Evolutionary conservation across 2,797 vertebrate species (phyloP).

Genomic region (Microctenopoma stevenorrisi): DNA sequence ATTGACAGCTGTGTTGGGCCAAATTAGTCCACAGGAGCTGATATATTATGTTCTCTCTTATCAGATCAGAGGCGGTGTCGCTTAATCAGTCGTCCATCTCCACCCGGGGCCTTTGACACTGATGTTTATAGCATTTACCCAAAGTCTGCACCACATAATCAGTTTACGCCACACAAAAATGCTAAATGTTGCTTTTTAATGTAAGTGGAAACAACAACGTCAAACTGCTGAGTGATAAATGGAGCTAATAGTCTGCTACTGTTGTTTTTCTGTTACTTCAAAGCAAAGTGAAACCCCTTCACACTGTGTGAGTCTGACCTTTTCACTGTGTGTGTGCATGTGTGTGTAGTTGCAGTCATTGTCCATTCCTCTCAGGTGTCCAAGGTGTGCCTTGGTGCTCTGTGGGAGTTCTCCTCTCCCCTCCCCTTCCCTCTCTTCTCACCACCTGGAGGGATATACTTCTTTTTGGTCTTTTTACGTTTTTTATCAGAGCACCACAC

Average conservation of each 20-base stretch:
- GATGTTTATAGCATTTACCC: constrained; percentile 24
- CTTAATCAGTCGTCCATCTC: constrained; percentile 37
- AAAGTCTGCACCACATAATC: constrained; percentile 28
- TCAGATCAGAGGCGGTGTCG: constrained; percentile 51
- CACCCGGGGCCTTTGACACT: constrained; percentile 18
- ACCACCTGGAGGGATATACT: constrained; percentile 79
- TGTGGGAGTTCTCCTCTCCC: constrained; percentile 84
- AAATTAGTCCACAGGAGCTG: constrained; percentile 46
- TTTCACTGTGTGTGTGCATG: constrained; percentile 25
- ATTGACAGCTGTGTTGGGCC: constrained; percentile 35
- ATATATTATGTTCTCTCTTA: constrained; percentile 51
- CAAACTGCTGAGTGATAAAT: constrained; percentile 34
- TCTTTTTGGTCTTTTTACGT: constrained; percentile 93
- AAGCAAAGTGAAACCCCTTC: constrained; percentile 59
- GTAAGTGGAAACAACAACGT: constrained; percentile 27
- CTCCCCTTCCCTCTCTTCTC: constrained; percentile 85
- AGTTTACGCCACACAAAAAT: constrained; percentile 16
- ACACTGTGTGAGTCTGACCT: constrained; percentile 59
- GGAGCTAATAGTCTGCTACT: constrained; percentile 43
- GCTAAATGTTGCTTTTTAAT: constrained; percentile 23
- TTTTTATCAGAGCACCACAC: constrained; percentile 96
- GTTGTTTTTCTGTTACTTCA: constrained; percentile 39
- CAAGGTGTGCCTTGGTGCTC: constrained; percentile 88
- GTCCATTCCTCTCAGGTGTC: constrained; percentile 81
- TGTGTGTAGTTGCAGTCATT: constrained; percentile 29